phyloP scores from a whole-genome alignment of 64 coral and sea anemone species.

The Dendronephthya gigantea region DNA sequence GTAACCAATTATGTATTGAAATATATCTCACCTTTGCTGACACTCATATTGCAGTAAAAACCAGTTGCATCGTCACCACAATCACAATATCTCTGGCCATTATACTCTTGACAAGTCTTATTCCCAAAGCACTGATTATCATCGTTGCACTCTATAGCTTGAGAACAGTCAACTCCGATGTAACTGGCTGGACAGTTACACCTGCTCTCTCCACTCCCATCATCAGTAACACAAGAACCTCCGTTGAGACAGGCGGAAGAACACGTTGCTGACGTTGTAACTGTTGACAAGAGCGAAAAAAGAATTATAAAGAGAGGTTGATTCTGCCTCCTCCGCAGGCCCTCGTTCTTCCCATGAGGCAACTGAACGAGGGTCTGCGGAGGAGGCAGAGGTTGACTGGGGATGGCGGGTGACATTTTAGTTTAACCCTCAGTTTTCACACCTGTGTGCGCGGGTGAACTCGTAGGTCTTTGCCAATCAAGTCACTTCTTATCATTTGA shows the following conservation, averaged over 20 bases:
- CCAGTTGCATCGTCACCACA: not conserved
- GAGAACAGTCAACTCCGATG: not conserved
- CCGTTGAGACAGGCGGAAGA: not conserved
- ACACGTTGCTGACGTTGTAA: not conserved
- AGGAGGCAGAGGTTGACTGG: no score
- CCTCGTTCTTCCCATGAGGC: no score
- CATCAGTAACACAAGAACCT: not conserved
- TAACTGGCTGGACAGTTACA: not conserved
- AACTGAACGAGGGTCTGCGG: no score
- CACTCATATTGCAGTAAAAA: not conserved
- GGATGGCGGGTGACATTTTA: no score
- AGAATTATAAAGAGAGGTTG: no score
- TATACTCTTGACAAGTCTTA: not conserved
- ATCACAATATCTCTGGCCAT: not conserved
- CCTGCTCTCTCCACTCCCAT: not conserved
- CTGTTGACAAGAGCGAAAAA: not conserved
- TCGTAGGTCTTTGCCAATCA: no score
- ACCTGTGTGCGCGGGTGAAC: no score
- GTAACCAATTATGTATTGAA: no score
- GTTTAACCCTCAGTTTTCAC: no score
- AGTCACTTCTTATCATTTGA: no score
- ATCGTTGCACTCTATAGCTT: not conserved
- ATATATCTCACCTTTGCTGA: not conserved
- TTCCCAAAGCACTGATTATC: not conserved
- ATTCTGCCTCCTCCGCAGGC: no score